These are phyloP conservation scores for Eristalis intricaria DNA, from an alignment of 2,888 invertebrate genomes.

Conservation along the genomic window DNA sequence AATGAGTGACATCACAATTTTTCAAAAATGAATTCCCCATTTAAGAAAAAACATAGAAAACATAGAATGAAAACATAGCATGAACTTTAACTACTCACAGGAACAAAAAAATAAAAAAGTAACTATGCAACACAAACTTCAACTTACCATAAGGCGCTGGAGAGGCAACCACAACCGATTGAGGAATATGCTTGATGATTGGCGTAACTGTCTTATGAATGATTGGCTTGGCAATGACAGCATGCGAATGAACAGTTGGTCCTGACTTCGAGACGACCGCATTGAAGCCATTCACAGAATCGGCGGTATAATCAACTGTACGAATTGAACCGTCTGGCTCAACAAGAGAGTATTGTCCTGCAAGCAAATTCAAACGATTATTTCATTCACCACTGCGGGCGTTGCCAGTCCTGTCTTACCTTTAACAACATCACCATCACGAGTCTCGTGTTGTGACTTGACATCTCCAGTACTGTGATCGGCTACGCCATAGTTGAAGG, in stretches of 20 bases:
- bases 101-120: slow-evolving; percentile 24
- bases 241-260: slow-evolving; percentile 80
- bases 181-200: slow-evolving; percentile 77
- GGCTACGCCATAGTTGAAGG: slow-evolving; percentile 85
- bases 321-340: slow-evolving; percentile 81
- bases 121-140: background rate
- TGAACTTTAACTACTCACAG: background rate
- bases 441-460: slow-evolving; percentile 85
- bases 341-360: slow-evolving; percentile 81
- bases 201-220: slow-evolving; percentile 77
- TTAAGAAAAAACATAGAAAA: background rate
- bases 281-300: slow-evolving; percentile 80
- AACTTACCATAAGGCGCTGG: slow-evolving; percentile 80
- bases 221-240: slow-evolving; percentile 78
- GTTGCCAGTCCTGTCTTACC: slow-evolving; percentile 78
- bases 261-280: slow-evolving; percentile 81
- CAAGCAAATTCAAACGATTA: background rate
- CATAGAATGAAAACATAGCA: background rate
- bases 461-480: slow-evolving; percentile 84
- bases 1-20: background rate
- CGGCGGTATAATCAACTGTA: slow-evolving; percentile 81
- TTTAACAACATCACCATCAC: slow-evolving; percentile 86
- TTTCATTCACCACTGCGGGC: background rate
- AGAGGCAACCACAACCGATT: slow-evolving; percentile 76
- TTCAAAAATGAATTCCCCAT: background rate